Evolutionary conservation across 2,888 invertebrate genomes (phyloP).

Genomic region (Pterobdella sp.): DNA sequence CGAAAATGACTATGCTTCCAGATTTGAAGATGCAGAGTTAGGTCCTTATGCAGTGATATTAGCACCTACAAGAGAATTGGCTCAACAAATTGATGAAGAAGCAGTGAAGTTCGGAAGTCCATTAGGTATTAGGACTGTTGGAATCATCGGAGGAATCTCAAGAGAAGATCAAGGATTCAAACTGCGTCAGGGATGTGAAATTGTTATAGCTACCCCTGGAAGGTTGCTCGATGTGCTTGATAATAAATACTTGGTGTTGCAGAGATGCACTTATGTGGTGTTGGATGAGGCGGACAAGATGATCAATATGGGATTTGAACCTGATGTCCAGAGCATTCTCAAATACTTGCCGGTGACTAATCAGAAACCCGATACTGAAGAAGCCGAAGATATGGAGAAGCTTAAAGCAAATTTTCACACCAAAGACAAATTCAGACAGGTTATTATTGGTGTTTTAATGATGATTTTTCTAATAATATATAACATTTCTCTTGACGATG

Average conservation of each 20-base stretch:
- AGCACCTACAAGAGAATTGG: constrained; percentile 97
- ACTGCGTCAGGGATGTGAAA: constrained; percentile 90
- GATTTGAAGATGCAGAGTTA: constrained; percentile 54
- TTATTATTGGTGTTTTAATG: constrained; percentile 39
- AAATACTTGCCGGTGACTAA: constrained; percentile 97
- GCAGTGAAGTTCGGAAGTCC: constrained; percentile 85
- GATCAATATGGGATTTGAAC: constrained; percentile 99
- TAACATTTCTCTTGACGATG: not conserved
- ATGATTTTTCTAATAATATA: not conserved
- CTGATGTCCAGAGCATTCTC: constrained; percentile 86
- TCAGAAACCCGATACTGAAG: constrained; percentile 92
- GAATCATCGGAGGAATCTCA: constrained; percentile 61
- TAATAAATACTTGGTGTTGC: constrained; percentile 89
- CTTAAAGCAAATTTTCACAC: constrained; percentile 86
- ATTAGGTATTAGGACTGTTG: constrained; percentile 47
- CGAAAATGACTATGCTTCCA: too few species aligned
- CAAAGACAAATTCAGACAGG: constrained; percentile 90
- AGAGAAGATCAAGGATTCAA: constrained; percentile 97
- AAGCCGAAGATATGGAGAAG: constrained; percentile 86
- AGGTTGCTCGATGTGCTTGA: constrained; percentile 96
- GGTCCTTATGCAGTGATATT: constrained; percentile 98
- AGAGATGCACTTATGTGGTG: constrained; percentile 93
- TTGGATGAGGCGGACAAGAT: constrained; percentile 82
- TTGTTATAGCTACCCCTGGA: constrained; percentile 98
- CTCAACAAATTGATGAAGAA: constrained; percentile 98